Base-by-base conservation (phyloP, 2,888 invertebrate genomes). In the Dynastes tityus region DNA sequence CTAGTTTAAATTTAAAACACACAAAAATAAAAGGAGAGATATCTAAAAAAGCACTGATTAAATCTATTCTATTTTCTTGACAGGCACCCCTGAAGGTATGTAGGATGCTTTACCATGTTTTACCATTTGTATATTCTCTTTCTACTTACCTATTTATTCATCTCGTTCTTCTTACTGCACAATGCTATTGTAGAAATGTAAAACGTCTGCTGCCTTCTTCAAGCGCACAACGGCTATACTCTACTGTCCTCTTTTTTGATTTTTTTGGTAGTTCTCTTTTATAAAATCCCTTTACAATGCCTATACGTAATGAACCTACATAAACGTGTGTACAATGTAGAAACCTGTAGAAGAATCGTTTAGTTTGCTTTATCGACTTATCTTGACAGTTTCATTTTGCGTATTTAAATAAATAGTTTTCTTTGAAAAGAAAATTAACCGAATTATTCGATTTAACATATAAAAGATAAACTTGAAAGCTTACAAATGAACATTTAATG, bases 71-170 rank as follows among this genome's bases (percentile, higher is more conserved):
- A 85, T 85, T 88, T 86, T 87, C 84, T 85, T 86, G 84, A 86
- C 88, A 88, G 88, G 88, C 87, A 87, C 87, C 82, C 88, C 88
- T 81, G 88, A 88, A 88, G 88, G 88, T 88, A 88, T 85, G 88
- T 88, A 88, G 85, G 83, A 81, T 80, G 78, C 75, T 78, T 78
- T 71, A 78, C 70, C 70, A 37, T 37, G 70, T 77, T 70, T 77
- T 71, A 71, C 55, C 64, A 71, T 71, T 45, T 68, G 61, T 78
- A 78, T 71, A 64, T 78, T 64, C 49, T 63, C 49, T 68, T 53
- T 65, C 51, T 76, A 51, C 53, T 29, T 80, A 53, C 78, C 80
- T 81, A 80, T 80, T 77, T 79, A 77, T 82, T 81, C 79, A 78
- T 76, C 78, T 82, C 79, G 8, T 81, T 80, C 77, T 80, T 74